Percentiles rank a stretch among this genome's conserved stretches.
Evolutionary conservation across 2,888 invertebrate genomes (phyloP).

Genomic region (Axea sp.): DNA sequence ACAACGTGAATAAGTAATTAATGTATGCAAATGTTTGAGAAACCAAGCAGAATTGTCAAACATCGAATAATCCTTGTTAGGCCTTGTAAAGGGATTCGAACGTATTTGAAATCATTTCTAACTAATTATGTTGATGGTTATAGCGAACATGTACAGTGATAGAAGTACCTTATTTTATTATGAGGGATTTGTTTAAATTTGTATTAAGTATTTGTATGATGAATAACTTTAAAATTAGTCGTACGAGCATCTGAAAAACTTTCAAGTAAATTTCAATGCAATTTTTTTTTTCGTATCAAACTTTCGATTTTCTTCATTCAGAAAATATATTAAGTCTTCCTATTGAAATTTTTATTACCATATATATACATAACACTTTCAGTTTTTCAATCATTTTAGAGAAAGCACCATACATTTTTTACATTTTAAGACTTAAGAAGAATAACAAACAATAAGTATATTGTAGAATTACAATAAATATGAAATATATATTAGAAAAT

Average conservation of each 20-base stretch:
- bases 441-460: no score
- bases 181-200: constrained; percentile 1
- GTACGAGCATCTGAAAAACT: background rate
- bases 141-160: background rate
- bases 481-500: no score
- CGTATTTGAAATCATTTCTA: constrained; percentile 36
- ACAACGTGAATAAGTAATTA: constrained; percentile 22
- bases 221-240: background rate
- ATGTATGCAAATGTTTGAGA: constrained; percentile 33
- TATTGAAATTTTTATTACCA: no score
- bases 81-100: constrained; percentile 37
- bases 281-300: background rate
- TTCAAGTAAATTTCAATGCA: background rate
- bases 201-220: constrained; percentile 1
- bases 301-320: background rate
- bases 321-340: background rate
- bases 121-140: constrained; percentile 36
- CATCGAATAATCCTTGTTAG: constrained; percentile 29
- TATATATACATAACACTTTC: no score
- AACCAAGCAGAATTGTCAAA: constrained; percentile 36
- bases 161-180: constrained; percentile 8
- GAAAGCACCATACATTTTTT: no score
- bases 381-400: no score
- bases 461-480: no score
- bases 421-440: no score